Conservation (phyloP, 2,113 vertebrate genomes). For the Bucco capensis region DNA sequence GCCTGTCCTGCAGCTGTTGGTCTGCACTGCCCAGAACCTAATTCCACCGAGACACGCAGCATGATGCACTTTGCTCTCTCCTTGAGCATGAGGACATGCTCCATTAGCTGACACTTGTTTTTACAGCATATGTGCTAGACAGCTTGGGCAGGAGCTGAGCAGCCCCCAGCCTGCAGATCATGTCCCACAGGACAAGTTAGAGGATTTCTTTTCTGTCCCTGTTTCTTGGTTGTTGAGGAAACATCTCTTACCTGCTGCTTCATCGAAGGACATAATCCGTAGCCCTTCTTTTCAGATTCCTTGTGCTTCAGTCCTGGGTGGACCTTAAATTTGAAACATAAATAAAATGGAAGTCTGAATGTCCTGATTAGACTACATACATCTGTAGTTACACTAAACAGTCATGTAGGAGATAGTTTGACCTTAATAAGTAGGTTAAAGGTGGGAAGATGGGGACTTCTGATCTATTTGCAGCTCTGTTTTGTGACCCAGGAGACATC, state of each 20-base stretch:
- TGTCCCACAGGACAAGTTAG: neutral
- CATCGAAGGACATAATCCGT: neutral
- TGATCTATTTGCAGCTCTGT: neutral
- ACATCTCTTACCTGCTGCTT: neutral
- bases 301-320: neutral
- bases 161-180: neutral
- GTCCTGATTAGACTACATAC: neutral
- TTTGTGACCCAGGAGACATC: neutral
- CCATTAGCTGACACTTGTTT: conserved; percentile 29
- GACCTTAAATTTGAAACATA: neutral
- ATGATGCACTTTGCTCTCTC: neutral
- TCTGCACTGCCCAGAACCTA: neutral
- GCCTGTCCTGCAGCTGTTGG: fast-evolving
- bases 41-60: neutral
- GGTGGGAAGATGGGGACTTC: neutral
- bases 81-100: neutral
- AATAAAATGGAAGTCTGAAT: neutral
- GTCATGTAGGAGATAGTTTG: neutral
- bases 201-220: neutral
- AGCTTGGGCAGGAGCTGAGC: neutral
- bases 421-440: neutral
- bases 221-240: neutral
- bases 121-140: neutral
- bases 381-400: neutral
- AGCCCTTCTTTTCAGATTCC: neutral